Percentiles rank a stretch among this genome's conserved stretches.
phyloP scores from a whole-genome alignment of 2,797 vertebrate species.

The Remorina albescens region DNA sequence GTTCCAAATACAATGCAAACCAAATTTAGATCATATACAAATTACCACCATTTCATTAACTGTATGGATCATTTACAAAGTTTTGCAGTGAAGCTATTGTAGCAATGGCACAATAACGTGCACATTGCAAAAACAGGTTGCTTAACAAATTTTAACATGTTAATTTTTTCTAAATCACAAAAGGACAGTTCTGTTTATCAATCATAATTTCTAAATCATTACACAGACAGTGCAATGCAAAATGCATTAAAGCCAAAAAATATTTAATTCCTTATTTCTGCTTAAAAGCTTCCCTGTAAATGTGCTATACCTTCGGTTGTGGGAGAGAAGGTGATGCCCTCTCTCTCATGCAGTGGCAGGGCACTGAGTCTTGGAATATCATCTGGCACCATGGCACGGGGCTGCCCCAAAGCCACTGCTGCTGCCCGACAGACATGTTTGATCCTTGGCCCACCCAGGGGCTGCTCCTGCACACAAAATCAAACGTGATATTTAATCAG shows the following conservation, averaged over 20 bases:
- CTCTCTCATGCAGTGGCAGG: conserved; percentile 91
- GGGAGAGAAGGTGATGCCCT: conserved; percentile 85
- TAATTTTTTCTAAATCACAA: background rate
- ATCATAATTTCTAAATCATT: conserved; percentile 3
- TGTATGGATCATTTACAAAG: background rate
- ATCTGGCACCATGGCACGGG: conserved; percentile 93
- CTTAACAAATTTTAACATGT: background rate
- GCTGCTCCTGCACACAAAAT: conserved; percentile 71
- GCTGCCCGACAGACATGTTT: conserved; percentile 95
- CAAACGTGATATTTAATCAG: background rate
- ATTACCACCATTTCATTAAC: background rate
- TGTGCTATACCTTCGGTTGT: conserved; percentile 83
- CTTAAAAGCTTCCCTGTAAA: conserved; percentile 3
- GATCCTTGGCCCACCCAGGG: conserved; percentile 89
- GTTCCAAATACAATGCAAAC: conserved; percentile 3
- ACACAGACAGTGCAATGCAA: conserved; percentile 9
- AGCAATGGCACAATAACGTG: background rate
- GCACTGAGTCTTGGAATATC: conserved; percentile 94
- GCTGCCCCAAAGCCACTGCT: conserved; percentile 91
- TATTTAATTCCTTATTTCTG: conserved; percentile 2
- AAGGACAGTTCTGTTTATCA: background rate
- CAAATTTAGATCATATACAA: background rate
- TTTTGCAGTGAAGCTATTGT: background rate
- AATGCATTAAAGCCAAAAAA: background rate
- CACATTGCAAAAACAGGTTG: background rate